Percentiles rank a stretch among this genome's conserved stretches.
Evolutionary conservation across 2,888 invertebrate species (phyloP).

Genomic region (Patella ulyssiponensis): DNA sequence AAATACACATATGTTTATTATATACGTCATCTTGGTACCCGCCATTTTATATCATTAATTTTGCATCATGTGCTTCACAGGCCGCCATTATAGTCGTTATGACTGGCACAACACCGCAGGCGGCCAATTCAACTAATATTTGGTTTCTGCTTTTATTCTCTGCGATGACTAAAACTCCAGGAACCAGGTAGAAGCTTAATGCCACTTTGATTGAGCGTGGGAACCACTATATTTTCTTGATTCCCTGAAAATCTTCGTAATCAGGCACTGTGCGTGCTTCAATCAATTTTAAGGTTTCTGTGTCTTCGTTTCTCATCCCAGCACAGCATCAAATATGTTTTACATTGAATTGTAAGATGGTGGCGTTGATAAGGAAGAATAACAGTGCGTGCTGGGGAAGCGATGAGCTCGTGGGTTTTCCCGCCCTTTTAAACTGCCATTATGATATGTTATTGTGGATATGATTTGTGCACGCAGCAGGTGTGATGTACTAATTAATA

Average conservation of each 20-base stretch:
- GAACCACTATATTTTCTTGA: neutral
- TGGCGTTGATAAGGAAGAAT: slow-evolving; percentile 3
- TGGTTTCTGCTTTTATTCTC: no score
- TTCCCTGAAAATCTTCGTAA: neutral
- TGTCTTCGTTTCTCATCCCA: neutral
- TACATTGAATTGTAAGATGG: slow-evolving; percentile 5
- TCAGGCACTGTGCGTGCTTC: no score
- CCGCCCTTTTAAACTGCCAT: slow-evolving; percentile 1
- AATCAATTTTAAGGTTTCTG: no score
- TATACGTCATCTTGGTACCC: no score
- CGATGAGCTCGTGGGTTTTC: neutral
- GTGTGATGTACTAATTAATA: neutral
- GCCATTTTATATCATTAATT: no score
- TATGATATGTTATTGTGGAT: neutral
- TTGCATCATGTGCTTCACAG: no score
- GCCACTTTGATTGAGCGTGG: neutral
- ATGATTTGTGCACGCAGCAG: neutral
- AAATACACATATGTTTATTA: no score
- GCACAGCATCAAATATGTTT: neutral
- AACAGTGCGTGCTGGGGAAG: neutral
- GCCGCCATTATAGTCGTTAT: no score
- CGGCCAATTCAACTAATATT: no score
- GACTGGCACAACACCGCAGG: no score
- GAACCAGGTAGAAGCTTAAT: no score
- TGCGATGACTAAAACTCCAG: no score